Percentiles rank a stretch among this genome's conserved stretches.
phyloP scores from a whole-genome alignment of 2,888 invertebrate genomes.

The Norana najaformis region DNA sequence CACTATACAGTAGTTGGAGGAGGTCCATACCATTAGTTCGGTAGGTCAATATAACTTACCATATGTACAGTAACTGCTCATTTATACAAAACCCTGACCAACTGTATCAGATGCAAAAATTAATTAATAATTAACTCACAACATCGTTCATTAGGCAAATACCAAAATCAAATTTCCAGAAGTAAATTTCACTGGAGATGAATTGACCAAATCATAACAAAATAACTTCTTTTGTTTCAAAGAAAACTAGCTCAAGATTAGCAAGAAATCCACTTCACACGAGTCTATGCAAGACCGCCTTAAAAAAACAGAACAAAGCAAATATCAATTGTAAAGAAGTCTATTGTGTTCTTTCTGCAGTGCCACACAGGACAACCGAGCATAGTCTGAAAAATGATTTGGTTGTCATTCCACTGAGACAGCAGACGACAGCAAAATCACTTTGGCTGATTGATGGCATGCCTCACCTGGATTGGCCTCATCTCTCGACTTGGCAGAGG shows the following conservation, averaged over 20 bases:
- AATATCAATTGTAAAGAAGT: not conserved
- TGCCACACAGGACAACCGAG: no score
- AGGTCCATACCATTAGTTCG: not conserved
- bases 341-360: not conserved
- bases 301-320: not conserved
- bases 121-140: no score
- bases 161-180: not conserved
- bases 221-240: not conserved
- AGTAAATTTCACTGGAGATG: not conserved
- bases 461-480: constrained; percentile 66
- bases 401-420: not conserved
- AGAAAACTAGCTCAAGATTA: not conserved
- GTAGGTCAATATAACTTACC: not conserved
- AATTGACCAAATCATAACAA: not conserved
- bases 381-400: not conserved
- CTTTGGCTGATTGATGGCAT: constrained; percentile 53
- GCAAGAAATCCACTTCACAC: not conserved
- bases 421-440: not conserved
- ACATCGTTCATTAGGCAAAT: not conserved
- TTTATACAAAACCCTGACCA: not conserved
- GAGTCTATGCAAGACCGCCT: not conserved
- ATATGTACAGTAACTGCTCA: not conserved
- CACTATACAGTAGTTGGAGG: no score
- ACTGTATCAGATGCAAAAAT: not conserved
- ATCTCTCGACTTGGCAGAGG: constrained; percentile 73